Percentiles rank a stretch among this genome's conserved stretches.
These are phyloP conservation scores for Dufourea novaeangliae DNA, from an alignment of 1,140 invertebrate species.

Conservation along the genomic window DNA sequence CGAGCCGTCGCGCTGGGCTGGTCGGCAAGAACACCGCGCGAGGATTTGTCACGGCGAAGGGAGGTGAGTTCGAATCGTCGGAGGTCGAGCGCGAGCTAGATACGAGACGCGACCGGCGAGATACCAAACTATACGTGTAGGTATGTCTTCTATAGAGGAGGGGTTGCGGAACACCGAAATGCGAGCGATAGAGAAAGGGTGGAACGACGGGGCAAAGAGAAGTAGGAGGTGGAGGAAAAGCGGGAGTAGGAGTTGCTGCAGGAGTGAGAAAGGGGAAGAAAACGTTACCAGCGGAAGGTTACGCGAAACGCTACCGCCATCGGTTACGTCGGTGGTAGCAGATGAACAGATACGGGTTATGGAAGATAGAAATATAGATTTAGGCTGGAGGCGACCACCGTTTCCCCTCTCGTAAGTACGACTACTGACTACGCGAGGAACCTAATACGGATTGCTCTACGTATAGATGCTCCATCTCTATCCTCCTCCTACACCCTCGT, in stretches of 20 bases:
- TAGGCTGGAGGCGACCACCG: constrained; percentile 71
- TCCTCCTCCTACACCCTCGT: not conserved
- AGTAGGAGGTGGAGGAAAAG: not conserved
- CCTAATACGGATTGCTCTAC: constrained; percentile 40
- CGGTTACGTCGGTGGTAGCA: constrained; percentile 69
- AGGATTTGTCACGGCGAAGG: constrained; percentile 64
- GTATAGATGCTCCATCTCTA: not conserved
- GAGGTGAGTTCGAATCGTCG: constrained; percentile 60
- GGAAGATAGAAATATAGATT: constrained; percentile 78
- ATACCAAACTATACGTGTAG: not conserved
- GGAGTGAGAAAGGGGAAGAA: not conserved
- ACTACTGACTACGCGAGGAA: constrained; percentile 45
- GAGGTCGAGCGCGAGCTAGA: constrained; percentile 42
- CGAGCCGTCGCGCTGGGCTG: constrained; percentile 69
- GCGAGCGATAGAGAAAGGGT: constrained; percentile 2
- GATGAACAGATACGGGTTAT: constrained; percentile 79
- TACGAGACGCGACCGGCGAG: constrained; percentile 9
- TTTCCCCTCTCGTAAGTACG: constrained; percentile 54
- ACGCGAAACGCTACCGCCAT: constrained; percentile 64
- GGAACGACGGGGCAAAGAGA: not conserved
- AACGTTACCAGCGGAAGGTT: constrained; percentile 50
- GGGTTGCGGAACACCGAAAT: too few species aligned
- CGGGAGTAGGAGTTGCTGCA: not conserved
- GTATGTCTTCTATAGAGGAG: not conserved
- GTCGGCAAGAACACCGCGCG: constrained; percentile 60